A percentile compares a stretch with the other conserved stretches of the same genome.
Evolutionary conservation across 2,888 invertebrate genomes (phyloP).

Genomic region (Ditylenchus weischeri): DNA sequence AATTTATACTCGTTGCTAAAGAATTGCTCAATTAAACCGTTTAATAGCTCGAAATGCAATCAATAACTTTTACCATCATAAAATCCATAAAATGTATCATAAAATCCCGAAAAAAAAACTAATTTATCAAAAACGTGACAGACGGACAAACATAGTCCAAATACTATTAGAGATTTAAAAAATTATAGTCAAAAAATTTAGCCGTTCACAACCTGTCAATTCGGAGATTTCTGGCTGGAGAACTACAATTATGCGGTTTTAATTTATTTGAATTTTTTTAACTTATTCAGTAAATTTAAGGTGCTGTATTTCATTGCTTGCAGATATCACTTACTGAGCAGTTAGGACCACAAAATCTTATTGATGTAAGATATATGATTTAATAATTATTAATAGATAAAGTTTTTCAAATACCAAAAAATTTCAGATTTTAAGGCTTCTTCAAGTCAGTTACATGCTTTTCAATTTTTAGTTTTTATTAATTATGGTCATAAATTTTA

Average conservation of each 20-base stretch:
- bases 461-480: background rate
- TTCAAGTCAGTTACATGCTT: background rate
- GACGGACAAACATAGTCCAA: no score
- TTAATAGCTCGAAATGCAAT: no score
- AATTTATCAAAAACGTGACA: no score
- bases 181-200: slow-evolving; percentile 14
- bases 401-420: background rate
- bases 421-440: background rate
- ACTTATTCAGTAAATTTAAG: no score
- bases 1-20: no score
- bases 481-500: slow-evolving; percentile 13
- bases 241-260: slow-evolving; percentile 37
- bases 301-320: slow-evolving; percentile 41
- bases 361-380: slow-evolving; percentile 36
- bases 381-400: background rate
- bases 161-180: no score
- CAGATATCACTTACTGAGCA: slow-evolving; percentile 43
- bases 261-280: no score
- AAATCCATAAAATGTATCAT: no score
- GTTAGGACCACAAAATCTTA: slow-evolving; percentile 51
- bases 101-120: no score
- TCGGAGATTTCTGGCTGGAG: slow-evolving; percentile 40
- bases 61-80: no score
- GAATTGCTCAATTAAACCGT: no score
- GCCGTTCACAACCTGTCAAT: slow-evolving; percentile 44